phyloP scores from a whole-genome alignment of 1,140 invertebrate species.

The Atta colombica region DNA sequence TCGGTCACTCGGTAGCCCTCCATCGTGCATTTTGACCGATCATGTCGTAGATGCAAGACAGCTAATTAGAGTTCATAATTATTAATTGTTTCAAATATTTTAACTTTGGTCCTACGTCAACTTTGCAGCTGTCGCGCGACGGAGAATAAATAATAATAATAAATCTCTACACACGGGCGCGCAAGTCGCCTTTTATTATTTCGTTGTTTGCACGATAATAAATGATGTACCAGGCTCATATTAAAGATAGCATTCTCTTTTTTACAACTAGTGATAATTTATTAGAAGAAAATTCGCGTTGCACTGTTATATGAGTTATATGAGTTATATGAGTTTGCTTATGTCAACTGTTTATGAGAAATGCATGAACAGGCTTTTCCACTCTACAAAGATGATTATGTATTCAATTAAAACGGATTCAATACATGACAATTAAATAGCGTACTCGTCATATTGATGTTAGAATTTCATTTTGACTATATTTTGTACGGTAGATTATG shows the following conservation, averaged over 20 bases:
- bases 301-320: not conserved
- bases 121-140: constrained; percentile 30
- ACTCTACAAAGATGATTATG: not conserved
- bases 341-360: constrained; percentile 22
- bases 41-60: constrained; percentile 47
- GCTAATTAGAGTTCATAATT: constrained; percentile 58
- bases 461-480: not conserved
- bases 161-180: not conserved
- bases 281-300: not conserved
- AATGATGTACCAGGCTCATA: constrained; percentile 13
- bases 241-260: constrained; percentile 19
- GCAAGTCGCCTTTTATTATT: constrained; percentile 39
- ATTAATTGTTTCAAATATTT: constrained; percentile 65
- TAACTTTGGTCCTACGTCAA: not conserved
- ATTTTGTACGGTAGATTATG: not conserved
- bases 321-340: not conserved
- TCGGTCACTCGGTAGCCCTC: constrained; percentile 49
- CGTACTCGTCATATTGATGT: not conserved
- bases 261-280: constrained; percentile 2
- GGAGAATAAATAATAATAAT: constrained; percentile 51
- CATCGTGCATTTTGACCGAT: constrained; percentile 15
- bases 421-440: not conserved
- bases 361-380: not conserved
- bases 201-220: constrained; percentile 28
- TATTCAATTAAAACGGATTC: not conserved